Evolutionary conservation across 2,797 vertebrate species (phyloP), one percentile per base, ranked within the genome.

Genomic region (Prionace glauca): DNA sequence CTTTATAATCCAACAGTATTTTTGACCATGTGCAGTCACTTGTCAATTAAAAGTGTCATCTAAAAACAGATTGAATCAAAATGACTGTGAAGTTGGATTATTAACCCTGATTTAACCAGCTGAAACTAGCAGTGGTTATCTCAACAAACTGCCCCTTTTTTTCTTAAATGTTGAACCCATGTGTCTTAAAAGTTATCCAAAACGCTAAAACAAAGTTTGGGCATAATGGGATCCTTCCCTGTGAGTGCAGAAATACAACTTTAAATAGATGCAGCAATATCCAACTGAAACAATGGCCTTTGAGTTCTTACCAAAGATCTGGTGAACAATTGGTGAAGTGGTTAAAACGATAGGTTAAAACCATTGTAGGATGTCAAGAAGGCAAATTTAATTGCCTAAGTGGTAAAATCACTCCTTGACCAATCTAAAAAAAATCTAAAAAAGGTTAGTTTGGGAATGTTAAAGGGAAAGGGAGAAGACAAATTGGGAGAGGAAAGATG

Each of bases 1-100:
- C 14, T 95, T 29, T n/a, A 20, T 95, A 77, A 77, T 95, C 93
- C 41, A 95, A 95, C 72, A 77, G 77, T 77, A 95, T 60, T 77
- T 26, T 71, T 74, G 69, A 56, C 71, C 26, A 74, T 14, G 26
- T 60, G 71, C n/a, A 69, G 20, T 69, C 93, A 72, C 67, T 74
- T 45, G 67, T 74, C 71, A 32, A 77, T 95, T 32, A n/a, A 56
- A 50, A 91, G 26, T 72, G 50, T 18, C 16, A 77, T 95, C 45
- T 60, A 74, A 50, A 94, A 94, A 24, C 69, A 50, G 32, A 94
- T 32, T 8, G 0, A 8, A 7, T 50, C 69, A 74, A 45, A 72
- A 56, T 95, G 26, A 77, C n/a, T 95, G 41, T 24, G 72, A 94
- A 56, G 65, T 95, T 74, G 71, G 93, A 74, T 95, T 95, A 50